Evolutionary conservation across 2,888 invertebrate species (phyloP).

Genomic region (Drosophila mulleri): DNA sequence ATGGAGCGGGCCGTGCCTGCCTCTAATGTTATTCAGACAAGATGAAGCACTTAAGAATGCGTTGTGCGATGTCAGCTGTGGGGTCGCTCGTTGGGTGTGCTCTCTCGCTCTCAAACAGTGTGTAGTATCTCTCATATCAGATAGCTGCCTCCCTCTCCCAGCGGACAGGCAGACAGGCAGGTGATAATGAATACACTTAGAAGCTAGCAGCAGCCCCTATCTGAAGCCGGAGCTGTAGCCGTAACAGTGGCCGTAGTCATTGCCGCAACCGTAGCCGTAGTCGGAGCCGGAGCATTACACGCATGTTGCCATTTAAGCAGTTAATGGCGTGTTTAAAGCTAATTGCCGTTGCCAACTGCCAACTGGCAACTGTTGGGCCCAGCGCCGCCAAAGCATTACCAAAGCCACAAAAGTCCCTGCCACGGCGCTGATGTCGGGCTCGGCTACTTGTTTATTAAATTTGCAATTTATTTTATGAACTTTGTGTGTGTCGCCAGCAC

Average conservation of each 20-base stretch:
- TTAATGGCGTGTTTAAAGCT: conserved; percentile 79
- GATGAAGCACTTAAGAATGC: conserved; percentile 80
- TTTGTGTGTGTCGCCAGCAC: conserved; percentile 44
- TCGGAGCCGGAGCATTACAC: conserved; percentile 36
- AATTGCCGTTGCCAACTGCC: conserved; percentile 67
- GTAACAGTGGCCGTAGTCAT: neutral
- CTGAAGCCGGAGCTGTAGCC: neutral
- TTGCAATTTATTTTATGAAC: conserved; percentile 76
- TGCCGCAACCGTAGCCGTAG: conserved; percentile 3
- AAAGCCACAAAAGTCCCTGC: conserved; percentile 45
- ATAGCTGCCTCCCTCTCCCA: conserved; percentile 10
- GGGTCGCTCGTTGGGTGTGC: conserved; percentile 14
- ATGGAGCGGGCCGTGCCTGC: conserved; percentile 24
- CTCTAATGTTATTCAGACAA: conserved; percentile 77
- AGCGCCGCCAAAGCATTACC: conserved; percentile 4
- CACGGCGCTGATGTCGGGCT: conserved; percentile 17
- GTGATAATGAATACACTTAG: conserved; percentile 77
- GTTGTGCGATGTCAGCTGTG: conserved; percentile 64
- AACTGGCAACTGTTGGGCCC: conserved; percentile 36
- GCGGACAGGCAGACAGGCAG: conserved; percentile 56
- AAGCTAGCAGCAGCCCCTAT: conserved; percentile 3
- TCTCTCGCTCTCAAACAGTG: neutral
- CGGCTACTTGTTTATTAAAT: conserved; percentile 72
- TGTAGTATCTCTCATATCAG: conserved; percentile 38
- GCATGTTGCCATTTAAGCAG: conserved; percentile 78